Base-by-base conservation (phyloP, 2,888 invertebrate species). In the Amaurobius ferox region DNA sequence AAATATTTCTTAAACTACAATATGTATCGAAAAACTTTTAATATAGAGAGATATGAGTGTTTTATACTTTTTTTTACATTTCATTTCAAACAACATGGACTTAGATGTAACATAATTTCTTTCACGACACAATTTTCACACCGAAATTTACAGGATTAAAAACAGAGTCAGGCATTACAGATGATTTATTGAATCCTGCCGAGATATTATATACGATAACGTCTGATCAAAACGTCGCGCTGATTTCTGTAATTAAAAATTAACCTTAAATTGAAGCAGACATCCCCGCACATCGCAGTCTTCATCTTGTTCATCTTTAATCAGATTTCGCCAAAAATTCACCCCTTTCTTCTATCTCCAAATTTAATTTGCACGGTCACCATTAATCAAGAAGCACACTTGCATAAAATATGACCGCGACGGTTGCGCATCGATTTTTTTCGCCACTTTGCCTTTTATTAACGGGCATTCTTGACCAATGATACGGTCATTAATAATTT, bases 401-500 rank as follows among this genome's bases (percentile, higher is more conserved):
- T 72, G 83, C 83, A 77, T 83, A 67, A 83, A 77, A 77, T 77
- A 83, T 77, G 55, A 30, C 28, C 26, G 62, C 67, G 39, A 30
- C 55, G n/a, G 40, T n/a, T n/a, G 16, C n/a, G 3, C 32, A 30
- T 30, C 0, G 16, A 13, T n/a, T 26, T 67, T 64, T 70, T 70
- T 62, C 70, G 23, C 68, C 29, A 39, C 55, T 23, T 55, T 23
- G 23, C 48, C 77, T 83, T 71, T 83, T 77, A 83, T 83, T 83
- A 83, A 28, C 77, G 71, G 66, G 55, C 83, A 83, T 83, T 83
- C 72, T 83, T 77, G 77, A 83, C 83, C 83, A 83, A 77, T 83
- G 77, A 83, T 77, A 55, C 30, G 77, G 77, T 77, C 83, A 83
- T 83, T 83, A 83, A 83, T 83, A 83, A 83, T 72, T 77, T 83